phyloP scores from a whole-genome alignment of 1,140 invertebrate genomes.

The Papilio helenus region DNA sequence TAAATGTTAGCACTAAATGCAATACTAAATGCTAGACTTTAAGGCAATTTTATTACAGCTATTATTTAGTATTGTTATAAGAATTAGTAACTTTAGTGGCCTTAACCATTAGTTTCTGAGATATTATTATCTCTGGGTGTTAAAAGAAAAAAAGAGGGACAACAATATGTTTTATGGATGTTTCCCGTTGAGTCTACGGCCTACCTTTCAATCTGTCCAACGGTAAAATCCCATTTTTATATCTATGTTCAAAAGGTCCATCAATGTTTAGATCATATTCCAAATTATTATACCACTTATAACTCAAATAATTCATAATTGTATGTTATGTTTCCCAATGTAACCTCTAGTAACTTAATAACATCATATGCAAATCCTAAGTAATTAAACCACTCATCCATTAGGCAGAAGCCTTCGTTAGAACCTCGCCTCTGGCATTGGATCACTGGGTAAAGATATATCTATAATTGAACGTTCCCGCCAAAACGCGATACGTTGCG shows the following conservation, averaged over 20 bases:
- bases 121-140: too few species aligned
- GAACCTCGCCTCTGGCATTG: conserved; percentile 32
- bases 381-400: conserved; percentile 37
- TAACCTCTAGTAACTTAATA: background rate
- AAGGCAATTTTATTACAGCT: background rate
- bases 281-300: background rate
- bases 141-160: background rate
- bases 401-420: conserved; percentile 32
- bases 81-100: background rate
- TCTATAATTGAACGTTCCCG: conserved; percentile 33
- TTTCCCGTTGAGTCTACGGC: too few species aligned
- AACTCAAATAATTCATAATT: background rate
- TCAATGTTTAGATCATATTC: too few species aligned
- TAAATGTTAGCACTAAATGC: conserved; percentile 10
- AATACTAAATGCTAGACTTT: conserved; percentile 5
- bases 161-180: background rate
- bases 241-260: too few species aligned
- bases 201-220: too few species aligned
- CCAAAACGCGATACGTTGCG: conserved; percentile 34
- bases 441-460: conserved; percentile 36
- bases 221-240: too few species aligned
- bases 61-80: background rate
- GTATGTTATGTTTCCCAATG: background rate
- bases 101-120: too few species aligned
- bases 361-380: conserved; percentile 9